Evolutionary conservation across 2,888 invertebrate genomes (phyloP).

Genomic region (Oligia strigilis): DNA sequence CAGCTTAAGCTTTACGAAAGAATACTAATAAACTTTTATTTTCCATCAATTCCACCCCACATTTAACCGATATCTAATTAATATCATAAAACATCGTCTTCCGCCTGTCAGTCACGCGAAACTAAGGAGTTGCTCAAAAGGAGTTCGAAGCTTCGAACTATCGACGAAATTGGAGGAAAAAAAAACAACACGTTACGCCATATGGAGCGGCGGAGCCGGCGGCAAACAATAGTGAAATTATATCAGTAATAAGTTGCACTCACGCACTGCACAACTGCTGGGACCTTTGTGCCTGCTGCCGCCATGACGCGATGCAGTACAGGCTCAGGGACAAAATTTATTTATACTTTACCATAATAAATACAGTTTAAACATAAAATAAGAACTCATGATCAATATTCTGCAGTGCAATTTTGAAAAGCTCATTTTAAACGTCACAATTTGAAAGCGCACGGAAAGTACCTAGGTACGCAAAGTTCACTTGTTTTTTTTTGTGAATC

Average conservation of each 20-base stretch:
- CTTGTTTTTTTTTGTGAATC: neutral
- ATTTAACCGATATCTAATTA: constrained; percentile 74
- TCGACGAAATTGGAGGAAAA: constrained; percentile 83
- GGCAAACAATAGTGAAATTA: constrained; percentile 90
- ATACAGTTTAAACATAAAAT: neutral
- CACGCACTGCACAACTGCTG: constrained; percentile 88
- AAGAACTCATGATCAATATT: neutral
- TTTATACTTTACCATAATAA: constrained; percentile 7
- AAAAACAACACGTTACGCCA: constrained; percentile 88
- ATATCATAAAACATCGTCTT: constrained; percentile 80
- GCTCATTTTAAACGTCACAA: neutral
- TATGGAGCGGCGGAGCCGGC: constrained; percentile 85
- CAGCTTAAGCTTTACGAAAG: constrained; percentile 39
- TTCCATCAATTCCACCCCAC: constrained; percentile 66
- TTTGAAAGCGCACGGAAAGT: neutral
- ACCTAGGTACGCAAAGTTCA: neutral
- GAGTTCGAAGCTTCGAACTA: constrained; percentile 77
- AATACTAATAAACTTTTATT: constrained; percentile 62
- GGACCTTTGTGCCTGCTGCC: constrained; percentile 70
- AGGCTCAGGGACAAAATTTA: constrained; percentile 59
- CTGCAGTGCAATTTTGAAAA: neutral
- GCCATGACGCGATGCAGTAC: constrained; percentile 52
- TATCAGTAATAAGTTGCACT: constrained; percentile 87
- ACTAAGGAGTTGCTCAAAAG: constrained; percentile 78
- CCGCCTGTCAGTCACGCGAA: constrained; percentile 85